Evolutionary conservation across 2,113 vertebrate genomes (phyloP).

Genomic region (Micromys minutus): DNA sequence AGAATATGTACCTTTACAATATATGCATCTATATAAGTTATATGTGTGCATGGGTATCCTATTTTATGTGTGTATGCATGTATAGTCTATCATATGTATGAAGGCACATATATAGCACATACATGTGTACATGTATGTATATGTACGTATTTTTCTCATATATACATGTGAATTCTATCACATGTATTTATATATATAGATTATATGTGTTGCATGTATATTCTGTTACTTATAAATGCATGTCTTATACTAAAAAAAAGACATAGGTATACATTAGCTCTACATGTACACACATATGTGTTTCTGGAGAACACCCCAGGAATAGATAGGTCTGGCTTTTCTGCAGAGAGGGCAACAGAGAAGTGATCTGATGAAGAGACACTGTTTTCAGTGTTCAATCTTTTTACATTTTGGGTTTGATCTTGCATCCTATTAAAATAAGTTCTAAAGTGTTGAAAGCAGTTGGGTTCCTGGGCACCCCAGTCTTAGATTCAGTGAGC

Average conservation of each 20-base stretch:
- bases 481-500: background rate
- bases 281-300: background rate
- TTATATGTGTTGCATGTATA: background rate
- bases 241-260: background rate
- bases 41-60: background rate
- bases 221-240: background rate
- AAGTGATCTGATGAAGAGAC: background rate
- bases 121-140: background rate
- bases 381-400: background rate
- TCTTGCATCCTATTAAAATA: background rate
- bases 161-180: background rate
- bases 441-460: background rate
- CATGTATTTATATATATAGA: no score
- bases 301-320: slow-evolving; percentile 37
- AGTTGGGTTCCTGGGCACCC: background rate
- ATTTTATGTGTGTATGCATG: background rate
- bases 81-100: no score
- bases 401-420: slow-evolving; percentile 22
- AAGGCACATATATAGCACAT: no score
- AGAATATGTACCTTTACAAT: background rate
- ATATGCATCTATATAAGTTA: background rate
- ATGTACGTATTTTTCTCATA: no score
- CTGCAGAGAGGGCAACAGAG: background rate
- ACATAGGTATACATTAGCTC: background rate
- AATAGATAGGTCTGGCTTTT: background rate